A percentile compares a stretch with the other conserved stretches of the same genome.
These are phyloP conservation scores for Alentia gelatinosa DNA, from an alignment of 2,888 invertebrate genomes.

Conservation along the genomic window DNA sequence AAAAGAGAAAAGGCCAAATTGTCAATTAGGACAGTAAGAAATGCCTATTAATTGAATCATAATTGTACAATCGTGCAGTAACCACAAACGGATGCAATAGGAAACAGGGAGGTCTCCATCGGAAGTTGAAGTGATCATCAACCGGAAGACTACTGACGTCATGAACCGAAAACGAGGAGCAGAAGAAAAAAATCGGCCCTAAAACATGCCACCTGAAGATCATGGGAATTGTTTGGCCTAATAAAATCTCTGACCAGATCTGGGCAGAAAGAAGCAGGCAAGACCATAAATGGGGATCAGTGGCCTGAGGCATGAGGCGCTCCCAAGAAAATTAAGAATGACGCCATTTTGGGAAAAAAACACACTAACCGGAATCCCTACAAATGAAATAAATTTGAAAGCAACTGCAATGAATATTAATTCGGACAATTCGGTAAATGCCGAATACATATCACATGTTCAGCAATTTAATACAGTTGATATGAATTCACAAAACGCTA, in stretches of 20 bases:
- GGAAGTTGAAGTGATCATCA: not conserved
- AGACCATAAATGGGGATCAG: not conserved
- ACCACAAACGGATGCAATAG: too few species aligned
- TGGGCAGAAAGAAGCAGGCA: not conserved
- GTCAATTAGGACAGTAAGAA: too few species aligned
- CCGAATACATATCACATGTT: too few species aligned
- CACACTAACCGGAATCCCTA: not conserved
- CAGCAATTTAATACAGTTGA: too few species aligned
- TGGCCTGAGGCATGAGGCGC: not conserved
- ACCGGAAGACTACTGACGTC: not conserved
- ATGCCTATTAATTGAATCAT: too few species aligned
- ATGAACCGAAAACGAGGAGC: not conserved
- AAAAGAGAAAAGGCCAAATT: too few species aligned
- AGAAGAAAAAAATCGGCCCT: not conserved
- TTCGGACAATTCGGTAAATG: too few species aligned
- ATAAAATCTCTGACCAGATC: not conserved
- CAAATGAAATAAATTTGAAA: not conserved
- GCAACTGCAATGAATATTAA: not conserved
- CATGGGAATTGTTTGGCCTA: not conserved
- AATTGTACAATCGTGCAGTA: too few species aligned
- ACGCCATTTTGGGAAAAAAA: not conserved
- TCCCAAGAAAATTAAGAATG: not conserved
- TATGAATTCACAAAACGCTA: too few species aligned
- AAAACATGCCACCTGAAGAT: not conserved
- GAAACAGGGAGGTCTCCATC: too few species aligned